phyloP scores from a whole-genome alignment of 2,888 invertebrate genomes.

The Drosophila monieri region DNA sequence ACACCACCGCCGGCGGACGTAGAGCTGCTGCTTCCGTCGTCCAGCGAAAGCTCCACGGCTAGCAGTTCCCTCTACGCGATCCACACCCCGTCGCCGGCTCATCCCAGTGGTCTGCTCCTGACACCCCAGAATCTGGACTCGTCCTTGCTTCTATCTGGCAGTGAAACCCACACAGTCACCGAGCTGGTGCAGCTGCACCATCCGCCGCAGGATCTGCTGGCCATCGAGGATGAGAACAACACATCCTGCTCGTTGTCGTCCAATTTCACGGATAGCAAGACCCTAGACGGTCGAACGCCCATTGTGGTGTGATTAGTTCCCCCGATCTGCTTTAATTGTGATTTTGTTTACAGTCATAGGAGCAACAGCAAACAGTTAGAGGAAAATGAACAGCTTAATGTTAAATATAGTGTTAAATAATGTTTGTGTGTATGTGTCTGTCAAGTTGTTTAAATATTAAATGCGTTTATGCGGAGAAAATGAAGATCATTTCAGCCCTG shows the following conservation, averaged over 20 bases:
- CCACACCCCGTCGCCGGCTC: constrained; percentile 71
- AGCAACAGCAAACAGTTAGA: constrained; percentile 47
- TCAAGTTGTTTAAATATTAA: constrained; percentile 32
- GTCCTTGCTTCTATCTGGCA: constrained; percentile 44
- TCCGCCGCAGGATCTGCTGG: constrained; percentile 44
- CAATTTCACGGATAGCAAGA: constrained; percentile 82
- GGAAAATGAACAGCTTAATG: constrained; percentile 56
- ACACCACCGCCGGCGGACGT: constrained; percentile 35
- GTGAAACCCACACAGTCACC: constrained; percentile 68
- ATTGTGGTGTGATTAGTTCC: constrained; percentile 73
- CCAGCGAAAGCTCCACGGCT: constrained; percentile 64
- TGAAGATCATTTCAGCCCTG: background rate
- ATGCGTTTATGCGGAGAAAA: constrained; percentile 50
- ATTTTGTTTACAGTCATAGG: constrained; percentile 55
- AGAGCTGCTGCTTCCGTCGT: constrained; percentile 27
- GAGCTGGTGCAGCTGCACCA: constrained; percentile 76
- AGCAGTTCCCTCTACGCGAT: constrained; percentile 76
- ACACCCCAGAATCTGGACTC: constrained; percentile 46
- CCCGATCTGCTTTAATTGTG: constrained; percentile 58
- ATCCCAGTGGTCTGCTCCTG: constrained; percentile 33
- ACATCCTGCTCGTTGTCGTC: constrained; percentile 82
- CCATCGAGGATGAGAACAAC: constrained; percentile 63
- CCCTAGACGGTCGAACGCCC: constrained; percentile 82
- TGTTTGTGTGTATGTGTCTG: constrained; percentile 65
- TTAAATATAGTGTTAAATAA: constrained; percentile 72